These are phyloP conservation scores for Copidosoma aretas DNA, from an alignment of 2,888 invertebrate genomes.

Conservation along the genomic window DNA sequence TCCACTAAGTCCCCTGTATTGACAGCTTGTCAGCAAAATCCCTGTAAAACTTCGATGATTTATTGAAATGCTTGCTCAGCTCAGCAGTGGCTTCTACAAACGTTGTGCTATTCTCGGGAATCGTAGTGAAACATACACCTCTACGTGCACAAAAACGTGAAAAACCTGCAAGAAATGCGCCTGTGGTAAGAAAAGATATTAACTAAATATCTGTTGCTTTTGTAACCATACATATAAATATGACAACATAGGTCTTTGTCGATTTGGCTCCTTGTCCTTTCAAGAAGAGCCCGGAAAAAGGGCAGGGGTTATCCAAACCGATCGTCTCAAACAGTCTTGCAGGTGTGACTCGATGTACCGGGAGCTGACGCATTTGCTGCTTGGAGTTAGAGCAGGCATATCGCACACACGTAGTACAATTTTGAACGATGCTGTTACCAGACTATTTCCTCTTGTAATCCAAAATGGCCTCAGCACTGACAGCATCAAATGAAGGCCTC, in stretches of 20 bases:
- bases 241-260: slow-evolving; percentile 45
- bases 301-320: slow-evolving; percentile 47
- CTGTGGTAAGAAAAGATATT: slow-evolving; percentile 40
- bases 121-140: slow-evolving; percentile 37
- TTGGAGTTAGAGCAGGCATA: neutral
- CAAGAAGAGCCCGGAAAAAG: slow-evolving; percentile 35
- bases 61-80: slow-evolving; percentile 4
- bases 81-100: slow-evolving; percentile 44
- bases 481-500: neutral
- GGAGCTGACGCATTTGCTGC: no score
- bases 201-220: slow-evolving; percentile 45
- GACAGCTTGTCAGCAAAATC: neutral
- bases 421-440: neutral
- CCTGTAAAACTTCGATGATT: neutral
- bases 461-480: neutral
- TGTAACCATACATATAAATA: no score
- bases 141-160: slow-evolving; percentile 44
- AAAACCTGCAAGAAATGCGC: slow-evolving; percentile 45
- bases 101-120: slow-evolving; percentile 49
- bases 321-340: slow-evolving; percentile 37
- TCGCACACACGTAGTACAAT: neutral
- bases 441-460: neutral
- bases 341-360: slow-evolving; percentile 34
- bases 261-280: slow-evolving; percentile 39
- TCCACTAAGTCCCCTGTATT: neutral